Conservation (phyloP, 2,113 vertebrate genomes). For the Mormyrus iriodes region DNA sequence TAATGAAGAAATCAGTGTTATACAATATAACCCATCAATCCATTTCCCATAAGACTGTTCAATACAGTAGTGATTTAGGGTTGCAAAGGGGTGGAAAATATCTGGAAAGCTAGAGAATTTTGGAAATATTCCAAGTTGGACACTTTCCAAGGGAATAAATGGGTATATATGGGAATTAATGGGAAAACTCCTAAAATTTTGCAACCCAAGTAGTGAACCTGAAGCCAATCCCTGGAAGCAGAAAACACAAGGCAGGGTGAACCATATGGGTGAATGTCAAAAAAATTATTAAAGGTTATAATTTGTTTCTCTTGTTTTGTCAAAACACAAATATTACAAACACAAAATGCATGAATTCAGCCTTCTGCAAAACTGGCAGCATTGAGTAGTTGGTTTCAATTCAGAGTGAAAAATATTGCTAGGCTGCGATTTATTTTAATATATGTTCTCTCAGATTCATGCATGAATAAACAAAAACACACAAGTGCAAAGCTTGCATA, state of each 20-base stretch:
- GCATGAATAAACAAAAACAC: neutral
- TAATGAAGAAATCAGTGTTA: neutral
- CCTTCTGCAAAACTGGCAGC: neutral
- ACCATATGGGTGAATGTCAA: neutral
- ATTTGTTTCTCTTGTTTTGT: neutral
- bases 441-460: neutral
- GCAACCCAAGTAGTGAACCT: neutral
- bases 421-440: neutral
- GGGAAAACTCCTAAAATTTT: too few relatives aligned
- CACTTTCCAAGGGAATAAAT: neutral
- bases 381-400: neutral
- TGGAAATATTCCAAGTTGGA: neutral
- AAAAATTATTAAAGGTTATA: neutral
- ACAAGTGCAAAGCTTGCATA: too few relatives aligned
- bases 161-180: too few relatives aligned
- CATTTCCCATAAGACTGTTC: neutral
- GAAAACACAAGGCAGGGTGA: neutral
- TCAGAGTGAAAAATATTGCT: neutral
- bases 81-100: neutral
- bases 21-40: neutral
- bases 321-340: neutral
- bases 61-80: neutral
- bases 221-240: neutral
- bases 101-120: neutral
- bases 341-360: neutral